Evolutionary conservation across 2,113 vertebrate species (phyloP).

Genomic region (Accipiter virgatus): DNA sequence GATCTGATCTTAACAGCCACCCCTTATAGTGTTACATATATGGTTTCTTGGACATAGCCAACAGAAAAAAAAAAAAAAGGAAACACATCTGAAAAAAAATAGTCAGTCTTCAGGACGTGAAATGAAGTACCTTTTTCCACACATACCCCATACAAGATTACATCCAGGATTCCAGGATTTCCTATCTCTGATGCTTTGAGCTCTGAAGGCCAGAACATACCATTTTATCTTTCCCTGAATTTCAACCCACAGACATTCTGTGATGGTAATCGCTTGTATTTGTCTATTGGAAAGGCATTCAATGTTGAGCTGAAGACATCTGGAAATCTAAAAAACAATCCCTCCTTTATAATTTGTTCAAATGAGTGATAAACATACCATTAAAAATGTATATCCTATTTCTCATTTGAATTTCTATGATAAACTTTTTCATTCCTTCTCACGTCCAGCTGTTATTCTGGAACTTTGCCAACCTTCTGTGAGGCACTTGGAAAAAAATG

Average conservation of each 20-base stretch:
- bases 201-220: background rate
- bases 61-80: background rate
- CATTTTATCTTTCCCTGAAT: constrained; percentile 7
- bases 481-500: background rate
- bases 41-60: background rate
- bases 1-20: background rate
- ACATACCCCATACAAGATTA: background rate
- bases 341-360: constrained; percentile 42
- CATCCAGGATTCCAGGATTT: background rate
- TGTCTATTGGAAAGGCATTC: constrained; percentile 23
- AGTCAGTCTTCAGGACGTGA: background rate
- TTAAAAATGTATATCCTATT: constrained; percentile 59
- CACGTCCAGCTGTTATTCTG: constrained; percentile 64
- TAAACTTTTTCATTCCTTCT: constrained; percentile 40
- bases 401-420: constrained; percentile 56
- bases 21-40: background rate
- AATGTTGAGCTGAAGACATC: background rate
- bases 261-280: background rate
- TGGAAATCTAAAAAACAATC: constrained; percentile 41
- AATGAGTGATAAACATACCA: constrained; percentile 40
- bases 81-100: background rate
- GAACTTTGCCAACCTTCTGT: constrained; percentile 33
- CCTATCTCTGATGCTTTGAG: background rate
- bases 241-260: background rate
- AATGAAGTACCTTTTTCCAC: background rate